Conservation (phyloP, 2,888 invertebrate species). For the Trissoscelio sp. region DNA sequence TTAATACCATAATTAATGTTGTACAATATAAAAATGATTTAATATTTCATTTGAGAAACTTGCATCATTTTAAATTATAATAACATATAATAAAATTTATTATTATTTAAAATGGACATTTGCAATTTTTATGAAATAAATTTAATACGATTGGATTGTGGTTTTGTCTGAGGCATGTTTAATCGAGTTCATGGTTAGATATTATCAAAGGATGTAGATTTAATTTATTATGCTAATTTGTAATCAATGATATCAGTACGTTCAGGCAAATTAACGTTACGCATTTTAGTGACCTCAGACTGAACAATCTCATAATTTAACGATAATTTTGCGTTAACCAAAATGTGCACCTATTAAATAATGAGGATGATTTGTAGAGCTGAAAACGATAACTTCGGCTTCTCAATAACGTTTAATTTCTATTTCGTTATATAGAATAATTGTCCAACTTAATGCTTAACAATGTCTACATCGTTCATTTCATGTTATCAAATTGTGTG, state of each 20-base stretch:
- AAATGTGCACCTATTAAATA: conserved; percentile 2
- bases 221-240: conserved; percentile 9
- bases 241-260: too few species aligned
- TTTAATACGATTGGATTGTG: neutral
- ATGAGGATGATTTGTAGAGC: neutral
- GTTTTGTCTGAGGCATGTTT: conserved; percentile 7
- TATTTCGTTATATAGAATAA: neutral
- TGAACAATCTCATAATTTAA: conserved; percentile 11
- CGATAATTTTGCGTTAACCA: conserved; percentile 2
- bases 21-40: too few species aligned
- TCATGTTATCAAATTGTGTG: neutral
- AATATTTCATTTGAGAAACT: too few species aligned
- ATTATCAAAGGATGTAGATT: conserved; percentile 1
- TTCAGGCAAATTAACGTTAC: too few species aligned
- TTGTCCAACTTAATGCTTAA: conserved; percentile 5
- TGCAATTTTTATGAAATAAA: too few species aligned
- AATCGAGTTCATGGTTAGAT: conserved; percentile 20
- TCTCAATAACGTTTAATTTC: neutral
- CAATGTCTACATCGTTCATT: conserved; percentile 1
- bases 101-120: too few species aligned
- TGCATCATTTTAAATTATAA: too few species aligned
- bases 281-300: conserved; percentile 20
- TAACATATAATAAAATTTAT: too few species aligned
- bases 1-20: too few species aligned
- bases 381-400: conserved; percentile 7